Evolutionary conservation across 2,113 vertebrate species (phyloP), one percentile per base, ranked within the genome.

Genomic region (Glaucomys volans): DNA sequence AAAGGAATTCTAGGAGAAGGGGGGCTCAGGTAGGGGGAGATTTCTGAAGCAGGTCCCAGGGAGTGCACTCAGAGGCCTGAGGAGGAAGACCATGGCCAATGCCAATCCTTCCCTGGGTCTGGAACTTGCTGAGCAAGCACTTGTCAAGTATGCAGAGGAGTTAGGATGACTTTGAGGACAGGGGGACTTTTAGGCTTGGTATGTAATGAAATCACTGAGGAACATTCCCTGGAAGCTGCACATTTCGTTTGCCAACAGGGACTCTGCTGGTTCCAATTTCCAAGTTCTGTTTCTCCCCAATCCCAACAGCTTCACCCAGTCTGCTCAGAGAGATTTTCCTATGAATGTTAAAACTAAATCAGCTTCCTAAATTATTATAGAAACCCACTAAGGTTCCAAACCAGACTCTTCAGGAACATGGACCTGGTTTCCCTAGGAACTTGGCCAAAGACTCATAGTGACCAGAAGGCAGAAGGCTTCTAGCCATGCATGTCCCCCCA

Each of bases 101-200:
- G 44, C 59, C 80, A 44, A 1, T 22, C 66, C 50, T 37, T 67
- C 57, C 72, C 80, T 52, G 88, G 59, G 96, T 44, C 77, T 52
- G 62, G 84, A 82, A 92, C 72, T 74, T 59, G 91, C 57, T 87
- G 83, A 87, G 77, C 52, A 90, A 94, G 72, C 40, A 22, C 79
- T 40, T 74, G 66, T 37, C 69, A 69, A 72, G 59, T 87, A 50
- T 12, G 44, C 50, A 79, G 66, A 74, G 42, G 11, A 84, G 87
- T 59, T 2, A 72, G 76, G 44, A 90, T 67, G 66, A 82, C 42
- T 62, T 4, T 26, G 75, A 92, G 85, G 47, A 30, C 5, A 28
- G 62, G 71, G 54, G 81, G 76, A 47, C 77, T 4, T 22, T 16
- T 9, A 59, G 87, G 62, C 52, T 44, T 47, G 35, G 40, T 7